Percentiles rank a stretch among this genome's conserved stretches.
phyloP scores from a whole-genome alignment of 2,888 invertebrate genomes.

The Parochlus steinenii region DNA sequence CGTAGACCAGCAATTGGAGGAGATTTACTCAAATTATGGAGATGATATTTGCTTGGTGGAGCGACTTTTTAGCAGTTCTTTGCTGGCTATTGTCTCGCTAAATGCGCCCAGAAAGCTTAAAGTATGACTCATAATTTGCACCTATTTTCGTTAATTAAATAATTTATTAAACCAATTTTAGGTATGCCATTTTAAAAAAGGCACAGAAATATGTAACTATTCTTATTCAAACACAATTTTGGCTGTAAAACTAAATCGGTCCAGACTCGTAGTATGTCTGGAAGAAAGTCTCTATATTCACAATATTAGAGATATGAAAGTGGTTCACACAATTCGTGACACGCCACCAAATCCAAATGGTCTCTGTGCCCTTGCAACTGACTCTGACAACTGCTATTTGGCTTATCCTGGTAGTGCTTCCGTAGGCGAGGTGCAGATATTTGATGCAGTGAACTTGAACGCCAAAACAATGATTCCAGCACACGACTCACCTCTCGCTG shows the following conservation, averaged over 20 bases:
- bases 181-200: conserved; percentile 95
- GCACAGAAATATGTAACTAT: conserved; percentile 96
- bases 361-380: conserved; percentile 76
- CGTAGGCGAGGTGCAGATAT: conserved; percentile 65
- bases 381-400: conserved; percentile 80
- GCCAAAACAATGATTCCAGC: conserved; percentile 95
- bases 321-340: conserved; percentile 93
- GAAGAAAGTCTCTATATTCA: conserved; percentile 97
- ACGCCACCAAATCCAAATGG: conserved; percentile 92
- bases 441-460: conserved; percentile 45
- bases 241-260: conserved; percentile 88
- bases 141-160: background rate
- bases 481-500: conserved; percentile 90
- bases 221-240: conserved; percentile 88
- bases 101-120: conserved; percentile 63
- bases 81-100: conserved; percentile 88
- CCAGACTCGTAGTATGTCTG: conserved; percentile 86
- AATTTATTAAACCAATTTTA: too few relatives aligned
- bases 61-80: conserved; percentile 88
- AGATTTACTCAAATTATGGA: conserved; percentile 73
- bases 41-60: conserved; percentile 87
- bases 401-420: conserved; percentile 93
- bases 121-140: too few relatives aligned
- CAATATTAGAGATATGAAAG: conserved; percentile 96
- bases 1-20: conserved; percentile 64